Base-by-base conservation (phyloP, 2,888 invertebrate genomes). In the Gonocerus acuteangulatus region DNA sequence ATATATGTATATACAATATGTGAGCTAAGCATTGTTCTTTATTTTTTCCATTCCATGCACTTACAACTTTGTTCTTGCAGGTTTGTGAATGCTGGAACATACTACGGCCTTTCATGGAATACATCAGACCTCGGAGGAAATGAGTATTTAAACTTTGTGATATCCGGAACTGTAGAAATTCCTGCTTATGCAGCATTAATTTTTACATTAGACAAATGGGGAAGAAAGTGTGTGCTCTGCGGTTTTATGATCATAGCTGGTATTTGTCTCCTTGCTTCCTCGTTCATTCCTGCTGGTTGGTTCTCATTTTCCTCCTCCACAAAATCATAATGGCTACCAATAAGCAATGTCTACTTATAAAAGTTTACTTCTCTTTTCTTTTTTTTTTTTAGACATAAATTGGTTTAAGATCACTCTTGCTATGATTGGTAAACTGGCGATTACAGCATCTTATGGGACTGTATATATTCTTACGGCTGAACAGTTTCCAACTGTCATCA, bases 41-140 rank as follows among this genome's bases (percentile, higher is more conserved):
- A n/a, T n/a, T n/a, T n/a, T n/a, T n/a, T n/a, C n/a, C n/a, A n/a
- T n/a, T n/a, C n/a, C n/a, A n/a, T n/a, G n/a, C n/a, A n/a, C n/a
- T n/a, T n/a, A n/a, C n/a, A n/a, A n/a, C n/a, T n/a, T n/a, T n/a
- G 4, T 19, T 44, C n/a, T 15, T 44, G n/a, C 68, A 81, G 81
- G 81, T 82, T 87, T 72, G 86, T 86, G 16, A 86, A 84, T 70
- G 86, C 85, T 69, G 83, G 84, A 62, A 84, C 86, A 7, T 89
- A 88, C 73, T 88, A 88, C 70, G 88, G 87, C 0, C 74, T 89
- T 6, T 86, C 87, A 0, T 84, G 87, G 83, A 85, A 84, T 71
- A 83, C 86, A 2, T 83, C 82, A 51, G 83, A 80, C 70, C 78
- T 88, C 56, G 85, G 84, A 6, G 86, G 84, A 23, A 85, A 86